Evolutionary conservation across 2,797 vertebrate species (phyloP).

Genomic region (Remorina albescens): DNA sequence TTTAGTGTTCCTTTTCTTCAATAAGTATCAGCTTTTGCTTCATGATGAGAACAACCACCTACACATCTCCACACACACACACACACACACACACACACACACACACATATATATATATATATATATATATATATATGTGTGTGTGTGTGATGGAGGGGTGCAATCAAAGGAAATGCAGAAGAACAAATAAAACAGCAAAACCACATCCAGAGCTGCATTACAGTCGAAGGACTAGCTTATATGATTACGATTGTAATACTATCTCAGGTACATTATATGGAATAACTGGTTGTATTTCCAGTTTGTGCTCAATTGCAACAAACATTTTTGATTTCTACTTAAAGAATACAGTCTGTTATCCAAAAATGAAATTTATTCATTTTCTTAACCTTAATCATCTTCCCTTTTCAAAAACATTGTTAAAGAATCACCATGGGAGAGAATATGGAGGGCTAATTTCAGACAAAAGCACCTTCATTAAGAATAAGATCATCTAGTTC

Average conservation of each 20-base stretch:
- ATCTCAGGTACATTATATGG: slow-evolving; percentile 56
- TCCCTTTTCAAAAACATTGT: slow-evolving; percentile 30
- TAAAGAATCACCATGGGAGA: slow-evolving; percentile 41
- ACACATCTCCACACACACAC: no score
- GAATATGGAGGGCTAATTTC: slow-evolving; percentile 31
- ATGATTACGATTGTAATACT: slow-evolving; percentile 39
- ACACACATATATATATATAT: slow-evolving; percentile 22
- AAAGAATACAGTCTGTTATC: slow-evolving; percentile 25
- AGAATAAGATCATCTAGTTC: slow-evolving; percentile 37
- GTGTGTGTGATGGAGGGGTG: slow-evolving; percentile 33
- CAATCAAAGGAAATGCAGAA: slow-evolving; percentile 15
- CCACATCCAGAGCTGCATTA: slow-evolving; percentile 54
- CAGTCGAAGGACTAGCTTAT: slow-evolving; percentile 30
- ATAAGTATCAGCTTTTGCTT: slow-evolving; percentile 36
- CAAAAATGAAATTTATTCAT: slow-evolving; percentile 16
- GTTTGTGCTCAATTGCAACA: slow-evolving; percentile 83
- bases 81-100: no score
- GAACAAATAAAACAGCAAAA: slow-evolving; percentile 37
- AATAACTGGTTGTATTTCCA: slow-evolving; percentile 61
- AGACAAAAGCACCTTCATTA: slow-evolving; percentile 49
- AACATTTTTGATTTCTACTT: slow-evolving; percentile 72
- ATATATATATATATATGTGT: slow-evolving; percentile 12
- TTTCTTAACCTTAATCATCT: slow-evolving; percentile 20
- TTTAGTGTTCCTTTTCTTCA: slow-evolving; percentile 34
- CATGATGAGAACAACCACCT: slow-evolving; percentile 50